Percentiles rank a stretch among this genome's conserved stretches.
phyloP scores from a whole-genome alignment of 2,888 invertebrate genomes.

The Oconnorella tubifera region DNA sequence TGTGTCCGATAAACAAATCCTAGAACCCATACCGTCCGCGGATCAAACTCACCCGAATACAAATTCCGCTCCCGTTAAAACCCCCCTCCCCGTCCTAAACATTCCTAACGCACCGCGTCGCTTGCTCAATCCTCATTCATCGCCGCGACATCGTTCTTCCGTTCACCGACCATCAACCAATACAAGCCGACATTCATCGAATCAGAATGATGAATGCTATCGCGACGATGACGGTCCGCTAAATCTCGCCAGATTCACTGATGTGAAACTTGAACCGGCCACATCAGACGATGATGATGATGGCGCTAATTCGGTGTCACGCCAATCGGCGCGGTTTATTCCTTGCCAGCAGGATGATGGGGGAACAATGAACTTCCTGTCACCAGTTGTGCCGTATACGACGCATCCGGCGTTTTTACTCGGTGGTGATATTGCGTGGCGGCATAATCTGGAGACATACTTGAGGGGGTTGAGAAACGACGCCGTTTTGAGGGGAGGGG shows the following conservation, averaged over 20 bases:
- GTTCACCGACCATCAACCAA: background rate
- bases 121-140: conserved; percentile 9
- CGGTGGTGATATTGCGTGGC: background rate
- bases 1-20: no score
- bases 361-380: background rate
- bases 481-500: background rate
- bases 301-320: no score
- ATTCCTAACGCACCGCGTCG: conserved; percentile 18
- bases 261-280: background rate
- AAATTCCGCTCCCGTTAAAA: background rate
- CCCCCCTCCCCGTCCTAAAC: conserved; percentile 15
- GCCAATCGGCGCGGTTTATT: no score
- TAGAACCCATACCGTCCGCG: background rate
- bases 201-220: background rate
- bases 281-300: background rate
- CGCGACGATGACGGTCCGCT: background rate
- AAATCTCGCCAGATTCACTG: no score
- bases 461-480: conserved; percentile 4
- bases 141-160: background rate
- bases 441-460: background rate
- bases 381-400: background rate
- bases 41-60: background rate
- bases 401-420: conserved; percentile 16
- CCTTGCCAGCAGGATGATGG: no score
- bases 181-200: no score